phyloP scores from a whole-genome alignment of 2,113 vertebrate genomes.

The Ctenodactylus gundi region DNA sequence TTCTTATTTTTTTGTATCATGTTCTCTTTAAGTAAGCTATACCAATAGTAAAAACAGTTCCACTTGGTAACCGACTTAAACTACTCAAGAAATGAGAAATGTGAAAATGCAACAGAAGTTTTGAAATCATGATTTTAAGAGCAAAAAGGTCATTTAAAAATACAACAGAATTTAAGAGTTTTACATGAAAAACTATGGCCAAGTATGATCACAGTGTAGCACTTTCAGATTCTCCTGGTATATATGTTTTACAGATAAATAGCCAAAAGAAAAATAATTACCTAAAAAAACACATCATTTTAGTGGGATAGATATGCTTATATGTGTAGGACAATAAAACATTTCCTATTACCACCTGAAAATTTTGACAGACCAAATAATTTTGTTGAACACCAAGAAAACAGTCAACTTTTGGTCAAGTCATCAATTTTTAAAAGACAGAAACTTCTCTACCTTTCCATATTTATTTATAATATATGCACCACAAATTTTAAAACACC shows the following conservation, averaged over 20 bases:
- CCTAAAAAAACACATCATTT: not conserved
- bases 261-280: not conserved
- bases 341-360: not conserved
- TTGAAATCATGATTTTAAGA: constrained; percentile 15
- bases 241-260: not conserved
- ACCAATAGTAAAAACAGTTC: not conserved
- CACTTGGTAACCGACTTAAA: not conserved
- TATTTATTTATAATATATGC: constrained; percentile 33
- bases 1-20: not conserved
- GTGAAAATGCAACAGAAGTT: constrained; percentile 1
- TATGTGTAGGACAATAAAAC: not conserved
- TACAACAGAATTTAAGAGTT: not conserved
- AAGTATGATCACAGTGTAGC: constrained; percentile 10
- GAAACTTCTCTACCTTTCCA: constrained; percentile 54
- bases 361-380: not conserved
- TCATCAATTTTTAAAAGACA: not conserved
- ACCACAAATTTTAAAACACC: constrained; percentile 64
- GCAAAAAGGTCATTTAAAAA: constrained; percentile 22
- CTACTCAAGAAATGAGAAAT: constrained; percentile 24
- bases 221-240: not conserved
- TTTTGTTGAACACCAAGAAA: not conserved
- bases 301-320: not conserved
- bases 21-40: not conserved
- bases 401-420: not conserved
- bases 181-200: constrained; percentile 10